Conservation (phyloP, 2,113 vertebrate species). For the Cyprinus carpio region DNA sequence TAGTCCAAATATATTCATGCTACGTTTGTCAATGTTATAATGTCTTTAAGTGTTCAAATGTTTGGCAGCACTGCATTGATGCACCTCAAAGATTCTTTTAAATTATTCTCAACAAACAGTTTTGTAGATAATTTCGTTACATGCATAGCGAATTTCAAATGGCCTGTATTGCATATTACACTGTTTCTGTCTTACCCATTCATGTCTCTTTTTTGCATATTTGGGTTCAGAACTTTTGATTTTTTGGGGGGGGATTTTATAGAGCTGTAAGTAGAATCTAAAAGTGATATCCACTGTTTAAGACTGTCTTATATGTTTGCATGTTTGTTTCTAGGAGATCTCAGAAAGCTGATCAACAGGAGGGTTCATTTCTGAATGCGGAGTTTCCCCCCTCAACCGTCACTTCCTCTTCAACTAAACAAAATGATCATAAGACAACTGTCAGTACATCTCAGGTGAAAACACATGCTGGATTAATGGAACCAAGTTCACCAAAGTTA, state of each 20-base stretch:
- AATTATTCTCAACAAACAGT: no score
- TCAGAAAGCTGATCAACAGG: constrained; percentile 16
- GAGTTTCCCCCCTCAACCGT: not conserved
- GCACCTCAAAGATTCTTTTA: not conserved
- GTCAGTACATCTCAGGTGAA: not conserved
- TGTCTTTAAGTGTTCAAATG: not conserved
- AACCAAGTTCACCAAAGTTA: no score
- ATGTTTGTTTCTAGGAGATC: constrained; percentile 43
- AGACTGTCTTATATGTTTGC: not conserved
- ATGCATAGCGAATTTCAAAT: not conserved
- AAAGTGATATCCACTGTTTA: not conserved
- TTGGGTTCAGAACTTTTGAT: not conserved
- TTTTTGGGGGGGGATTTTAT: not conserved
- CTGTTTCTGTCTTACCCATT: not conserved
- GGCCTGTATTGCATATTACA: not conserved
- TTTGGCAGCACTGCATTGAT: not conserved
- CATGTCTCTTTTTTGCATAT: not conserved
- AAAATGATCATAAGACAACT: constrained; percentile 23
- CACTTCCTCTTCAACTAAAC: not conserved
- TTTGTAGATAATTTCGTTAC: not conserved
- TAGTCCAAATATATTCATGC: not conserved
- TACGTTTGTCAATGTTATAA: not conserved
- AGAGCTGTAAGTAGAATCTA: not conserved
- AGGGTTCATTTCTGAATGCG: not conserved
- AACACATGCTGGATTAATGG: no score